Evolutionary conservation across 2,113 vertebrate genomes (phyloP).

Genomic region (Rhynchomys soricoides): DNA sequence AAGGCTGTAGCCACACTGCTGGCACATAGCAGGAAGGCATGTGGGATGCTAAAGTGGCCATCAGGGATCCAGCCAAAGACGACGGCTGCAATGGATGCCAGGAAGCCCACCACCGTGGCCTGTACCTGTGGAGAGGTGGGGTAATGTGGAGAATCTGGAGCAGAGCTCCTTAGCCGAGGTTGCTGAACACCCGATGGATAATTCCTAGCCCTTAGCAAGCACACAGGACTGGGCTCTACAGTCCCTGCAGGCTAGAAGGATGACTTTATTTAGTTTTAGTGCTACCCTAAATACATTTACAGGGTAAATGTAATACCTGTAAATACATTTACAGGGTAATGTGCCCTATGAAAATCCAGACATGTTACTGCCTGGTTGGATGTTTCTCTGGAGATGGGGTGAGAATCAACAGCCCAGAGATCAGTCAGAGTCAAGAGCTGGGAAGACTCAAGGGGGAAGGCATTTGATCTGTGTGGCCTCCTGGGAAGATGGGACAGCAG

Average conservation of each 20-base stretch:
- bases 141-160: background rate
- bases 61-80: conserved; percentile 99
- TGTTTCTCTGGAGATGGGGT: background rate
- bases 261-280: conserved; percentile 63
- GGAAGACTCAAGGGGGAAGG: background rate
- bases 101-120: conserved; percentile 98
- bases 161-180: background rate
- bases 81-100: conserved; percentile 96
- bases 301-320: no score
- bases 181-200: background rate
- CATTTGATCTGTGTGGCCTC: background rate
- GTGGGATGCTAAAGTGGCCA: conserved; percentile 93
- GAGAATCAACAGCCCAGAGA: background rate
- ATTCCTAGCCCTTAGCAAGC: conserved; percentile 13
- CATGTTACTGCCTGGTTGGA: background rate
- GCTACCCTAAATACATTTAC: conserved; percentile 19
- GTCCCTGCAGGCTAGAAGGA: background rate
- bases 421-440: background rate
- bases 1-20: conserved; percentile 98
- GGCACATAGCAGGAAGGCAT: conserved; percentile 96
- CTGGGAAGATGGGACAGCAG: background rate
- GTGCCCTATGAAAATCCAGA: background rate
- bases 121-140: conserved; percentile 90
- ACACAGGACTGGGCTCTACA: background rate
- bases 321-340: background rate